Base-by-base conservation (phyloP, 2,113 vertebrate species). In the Nasalis larvatus region DNA sequence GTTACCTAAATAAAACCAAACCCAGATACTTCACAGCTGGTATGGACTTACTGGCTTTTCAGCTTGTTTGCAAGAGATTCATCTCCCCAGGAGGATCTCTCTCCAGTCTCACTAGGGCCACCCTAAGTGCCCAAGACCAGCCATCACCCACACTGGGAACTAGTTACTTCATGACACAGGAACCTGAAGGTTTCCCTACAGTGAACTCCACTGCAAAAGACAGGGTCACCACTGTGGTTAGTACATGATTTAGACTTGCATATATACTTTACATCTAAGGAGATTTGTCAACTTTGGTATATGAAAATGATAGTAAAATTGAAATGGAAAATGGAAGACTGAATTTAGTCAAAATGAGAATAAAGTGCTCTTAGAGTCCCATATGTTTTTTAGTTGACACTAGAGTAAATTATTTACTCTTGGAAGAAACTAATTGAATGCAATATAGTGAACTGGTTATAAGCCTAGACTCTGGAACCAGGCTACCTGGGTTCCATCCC, bases 221-320 rank as follows among this genome's bases (percentile, higher is more conserved):
- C 21, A 45, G 60, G 27, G 30, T n/a, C n/a, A 35, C 58, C 45
- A 42, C 27, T 16, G 1, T 73, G 42, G 3, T 49, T 1, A 45
- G 11, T 17, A 56, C 32, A 1, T 86, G 52, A 42, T 47, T 58
- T 76, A 35, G 35, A 77, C 40, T 21, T 78, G 16, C 32, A 17
- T 58, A 47, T 73, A 87, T 60, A 74, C 97, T 45, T 97, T 47
- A 95, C 63, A 20, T 42, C 35, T 35, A 84, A 83, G 23, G n/a
- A 40, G 47, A 56, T 77, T 35, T 63, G 14, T 78, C 52, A 49
- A 16, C 21, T 60, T 80, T 25, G 25, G 42, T 68, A n/a, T 63
- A 45, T 54, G 14, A 85, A 76, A 42, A 56, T 96, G 63, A 92
- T 1, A 71, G 35, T 68, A 42, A n/a, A 56, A 63, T 42, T 49